Base-by-base conservation (phyloP, 2,113 vertebrate species). In the Helogale parvula region DNA sequence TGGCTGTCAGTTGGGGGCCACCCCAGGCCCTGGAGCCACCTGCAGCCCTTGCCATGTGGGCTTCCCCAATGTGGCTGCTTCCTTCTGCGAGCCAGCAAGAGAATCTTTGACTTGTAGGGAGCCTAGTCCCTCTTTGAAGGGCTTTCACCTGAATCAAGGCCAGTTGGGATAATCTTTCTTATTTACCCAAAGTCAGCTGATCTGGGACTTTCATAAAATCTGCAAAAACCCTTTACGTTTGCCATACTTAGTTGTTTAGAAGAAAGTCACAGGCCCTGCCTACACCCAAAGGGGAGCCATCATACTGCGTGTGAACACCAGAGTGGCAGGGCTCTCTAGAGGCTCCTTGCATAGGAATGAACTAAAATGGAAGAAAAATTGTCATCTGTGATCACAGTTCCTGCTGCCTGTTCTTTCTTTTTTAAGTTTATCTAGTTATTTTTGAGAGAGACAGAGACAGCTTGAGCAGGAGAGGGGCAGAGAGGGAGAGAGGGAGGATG, bases 351-450 rank as follows among this genome's bases (percentile, higher is more conserved):
- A 79, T 25, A 23, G 35, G 9, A 35, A 19, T 31, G 29, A 84
- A 85, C 63, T 52, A 45, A 92, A 68, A 96, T 0, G 0, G 1
- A 94, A 69, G 23, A 83, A 88, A 94, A 96, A 94, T 41, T 68
- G 2, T 80, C 5, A 57, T 60, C n/a, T 84, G 29, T 91, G 76
- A 29, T 83, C 90, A 57, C 33, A 87, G n/a, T 96, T 96, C 95
- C 12, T 11, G 10, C 17, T 5, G 14, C 7, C 0, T 6, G 0
- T 19, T 96, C 25, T 81, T 77, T 77, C 19, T 57, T 57, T 57
- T 57, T 23, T 57, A 57, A 57, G 57, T 57, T 57, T 21, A 57
- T 57, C 19, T 57, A 57, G 15, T 57, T 57, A 23, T 57, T 57
- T 57, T 57, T 57, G 57, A 57, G 57, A 57, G 57, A 57, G 19